phyloP scores from a whole-genome alignment of 2,113 vertebrate genomes.

The Brienomyrus longianalis region DNA sequence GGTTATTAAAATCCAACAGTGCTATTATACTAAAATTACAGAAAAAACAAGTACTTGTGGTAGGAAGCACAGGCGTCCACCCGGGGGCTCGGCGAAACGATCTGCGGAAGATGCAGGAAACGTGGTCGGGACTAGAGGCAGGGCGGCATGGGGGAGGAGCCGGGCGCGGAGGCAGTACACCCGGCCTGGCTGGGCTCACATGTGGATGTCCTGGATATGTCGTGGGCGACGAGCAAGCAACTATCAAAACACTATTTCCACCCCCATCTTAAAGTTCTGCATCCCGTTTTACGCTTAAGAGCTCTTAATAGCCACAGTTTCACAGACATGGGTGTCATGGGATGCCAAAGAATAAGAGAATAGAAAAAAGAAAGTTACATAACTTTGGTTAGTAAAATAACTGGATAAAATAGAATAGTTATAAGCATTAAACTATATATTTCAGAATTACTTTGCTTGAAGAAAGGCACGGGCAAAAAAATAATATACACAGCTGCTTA shows the following conservation, averaged over 20 bases:
- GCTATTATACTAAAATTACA: not conserved
- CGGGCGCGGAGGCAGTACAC: conserved; percentile 5
- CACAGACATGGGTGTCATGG: not conserved
- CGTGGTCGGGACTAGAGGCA: conserved; percentile 28
- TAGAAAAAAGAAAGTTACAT: not conserved
- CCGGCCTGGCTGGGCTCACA: conserved; percentile 26
- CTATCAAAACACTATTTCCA: not conserved
- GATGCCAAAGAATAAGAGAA: not conserved
- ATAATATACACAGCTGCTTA: not conserved
- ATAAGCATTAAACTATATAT: not conserved
- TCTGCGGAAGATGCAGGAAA: conserved; percentile 9
- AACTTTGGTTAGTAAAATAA: not conserved
- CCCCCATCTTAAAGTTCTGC: not conserved
- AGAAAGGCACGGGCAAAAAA: not conserved
- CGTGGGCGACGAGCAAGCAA: not conserved
- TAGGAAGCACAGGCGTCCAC: conserved; percentile 5
- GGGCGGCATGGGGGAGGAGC: conserved; percentile 41
- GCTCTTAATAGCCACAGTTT: not conserved
- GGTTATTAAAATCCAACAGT: conserved; percentile 18
- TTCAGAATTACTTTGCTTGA: not conserved
- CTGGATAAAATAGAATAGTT: not conserved
- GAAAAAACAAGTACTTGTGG: not conserved
- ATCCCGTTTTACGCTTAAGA: not conserved
- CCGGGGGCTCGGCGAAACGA: not conserved
- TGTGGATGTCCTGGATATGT: not conserved